phyloP scores from a whole-genome alignment of 2,113 vertebrate species.

The Eira barbara region DNA sequence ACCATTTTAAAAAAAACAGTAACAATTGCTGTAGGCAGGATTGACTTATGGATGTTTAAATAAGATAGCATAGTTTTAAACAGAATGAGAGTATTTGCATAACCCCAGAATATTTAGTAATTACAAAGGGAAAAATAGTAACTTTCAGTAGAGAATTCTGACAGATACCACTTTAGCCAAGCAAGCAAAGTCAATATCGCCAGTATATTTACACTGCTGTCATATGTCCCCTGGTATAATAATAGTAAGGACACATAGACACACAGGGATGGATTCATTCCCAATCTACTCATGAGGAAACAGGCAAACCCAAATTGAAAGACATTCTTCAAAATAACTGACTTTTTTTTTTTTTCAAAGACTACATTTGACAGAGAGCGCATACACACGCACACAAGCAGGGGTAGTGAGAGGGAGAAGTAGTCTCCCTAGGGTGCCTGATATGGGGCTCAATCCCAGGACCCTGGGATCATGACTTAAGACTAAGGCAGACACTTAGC shows the following conservation, averaged over 20 bases:
- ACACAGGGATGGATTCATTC: neutral
- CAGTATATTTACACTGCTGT: neutral
- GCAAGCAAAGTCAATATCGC: neutral
- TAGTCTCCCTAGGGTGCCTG: neutral
- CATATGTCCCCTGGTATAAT: neutral
- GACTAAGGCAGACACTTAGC: neutral
- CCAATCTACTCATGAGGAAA: neutral
- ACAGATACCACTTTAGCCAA: neutral
- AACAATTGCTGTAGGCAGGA: neutral
- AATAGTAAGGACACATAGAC: neutral
- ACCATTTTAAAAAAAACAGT: neutral
- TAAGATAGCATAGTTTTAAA: neutral
- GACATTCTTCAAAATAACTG: neutral
- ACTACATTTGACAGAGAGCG: neutral
- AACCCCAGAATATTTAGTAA: neutral
- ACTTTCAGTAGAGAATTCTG: constrained; percentile 39
- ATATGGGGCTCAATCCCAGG: neutral
- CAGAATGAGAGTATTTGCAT: neutral
- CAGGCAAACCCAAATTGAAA: neutral
- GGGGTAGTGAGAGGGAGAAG: neutral
- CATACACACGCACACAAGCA: no score
- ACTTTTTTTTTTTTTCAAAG: neutral
- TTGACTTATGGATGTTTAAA: neutral
- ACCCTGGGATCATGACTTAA: neutral
- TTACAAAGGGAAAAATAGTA: constrained; percentile 10